Evolutionary conservation across 30 jellyfish, hydroid and myxozoan species (phyloP).

Genomic region (Kudoa iwatai): DNA sequence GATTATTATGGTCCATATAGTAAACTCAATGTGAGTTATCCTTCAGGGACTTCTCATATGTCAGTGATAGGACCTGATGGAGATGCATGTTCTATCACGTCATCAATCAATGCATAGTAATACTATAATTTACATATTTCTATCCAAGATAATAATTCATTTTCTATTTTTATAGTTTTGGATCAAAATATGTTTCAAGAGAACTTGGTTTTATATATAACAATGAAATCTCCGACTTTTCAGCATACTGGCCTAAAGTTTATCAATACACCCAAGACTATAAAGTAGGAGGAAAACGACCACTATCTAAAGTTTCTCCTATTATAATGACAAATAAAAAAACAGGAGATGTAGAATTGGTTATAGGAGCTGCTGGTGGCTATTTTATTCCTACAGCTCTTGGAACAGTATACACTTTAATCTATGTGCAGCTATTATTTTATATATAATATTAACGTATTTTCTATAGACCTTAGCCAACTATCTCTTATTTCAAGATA

Average conservation of each 20-base stretch:
- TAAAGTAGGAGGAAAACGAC: slow-evolving; percentile 57
- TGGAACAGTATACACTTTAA: slow-evolving; percentile 47
- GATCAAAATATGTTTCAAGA: slow-evolving; percentile 54
- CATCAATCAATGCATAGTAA: slow-evolving; percentile 91
- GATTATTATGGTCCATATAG: slow-evolving; percentile 70
- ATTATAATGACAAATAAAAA: slow-evolving; percentile 15
- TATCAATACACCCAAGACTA: slow-evolving; percentile 42
- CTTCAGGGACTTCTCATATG: slow-evolving; percentile 86
- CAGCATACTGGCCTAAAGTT: slow-evolving; percentile 86
- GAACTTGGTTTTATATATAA: slow-evolving; percentile 70
- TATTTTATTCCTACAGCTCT: slow-evolving; percentile 52
- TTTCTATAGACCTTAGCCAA: slow-evolving; percentile 32
- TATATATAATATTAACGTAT: slow-evolving; percentile 1
- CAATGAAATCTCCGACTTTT: slow-evolving; percentile 73
- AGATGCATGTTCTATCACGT: slow-evolving; percentile 70
- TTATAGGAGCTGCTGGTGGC: slow-evolving; percentile 97
- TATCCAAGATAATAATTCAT: neutral
- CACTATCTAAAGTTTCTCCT: slow-evolving; percentile 68
- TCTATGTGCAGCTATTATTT: no score
- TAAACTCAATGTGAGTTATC: slow-evolving; percentile 13
- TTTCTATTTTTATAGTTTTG: slow-evolving; percentile 18
- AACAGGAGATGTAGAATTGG: slow-evolving; percentile 22
- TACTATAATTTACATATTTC: slow-evolving; percentile 1
- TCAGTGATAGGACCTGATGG: slow-evolving; percentile 58
- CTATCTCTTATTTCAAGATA: slow-evolving; percentile 55